Conservation (phyloP, 2,113 vertebrate genomes). For the Oxyruncus cristatus region DNA sequence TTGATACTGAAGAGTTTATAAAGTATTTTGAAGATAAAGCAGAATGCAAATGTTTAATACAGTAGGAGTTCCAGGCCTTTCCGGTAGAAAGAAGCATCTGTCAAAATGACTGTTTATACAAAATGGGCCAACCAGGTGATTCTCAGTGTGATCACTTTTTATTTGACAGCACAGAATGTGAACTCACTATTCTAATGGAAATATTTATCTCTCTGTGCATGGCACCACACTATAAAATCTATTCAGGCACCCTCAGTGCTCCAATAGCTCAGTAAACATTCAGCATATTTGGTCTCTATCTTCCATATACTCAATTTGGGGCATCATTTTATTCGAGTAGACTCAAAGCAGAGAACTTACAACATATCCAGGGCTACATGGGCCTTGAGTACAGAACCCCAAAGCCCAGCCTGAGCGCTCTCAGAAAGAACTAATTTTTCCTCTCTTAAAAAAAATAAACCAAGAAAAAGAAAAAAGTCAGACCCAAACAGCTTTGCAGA, state of each 20-base stretch:
- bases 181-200: neutral
- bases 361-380: neutral
- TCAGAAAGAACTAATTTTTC: neutral
- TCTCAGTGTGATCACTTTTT: neutral
- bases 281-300: neutral
- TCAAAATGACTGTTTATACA: neutral
- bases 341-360: neutral
- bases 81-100: neutral
- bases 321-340: neutral
- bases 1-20: neutral
- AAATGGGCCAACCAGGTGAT: neutral
- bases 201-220: neutral
- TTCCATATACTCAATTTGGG: neutral
- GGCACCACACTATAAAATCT: neutral
- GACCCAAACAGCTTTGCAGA: neutral
- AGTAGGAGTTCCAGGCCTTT: neutral
- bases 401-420: neutral
- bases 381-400: neutral
- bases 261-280: neutral
- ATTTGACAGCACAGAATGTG: neutral
- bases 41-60: neutral
- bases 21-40: neutral
- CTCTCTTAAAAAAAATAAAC: neutral
- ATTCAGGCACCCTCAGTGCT: neutral
- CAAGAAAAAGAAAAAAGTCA: neutral